A percentile compares a stretch with the other conserved stretches of the same genome.
phyloP scores from a whole-genome alignment of 2,797 vertebrate genomes.

The Alosa sapidissima region DNA sequence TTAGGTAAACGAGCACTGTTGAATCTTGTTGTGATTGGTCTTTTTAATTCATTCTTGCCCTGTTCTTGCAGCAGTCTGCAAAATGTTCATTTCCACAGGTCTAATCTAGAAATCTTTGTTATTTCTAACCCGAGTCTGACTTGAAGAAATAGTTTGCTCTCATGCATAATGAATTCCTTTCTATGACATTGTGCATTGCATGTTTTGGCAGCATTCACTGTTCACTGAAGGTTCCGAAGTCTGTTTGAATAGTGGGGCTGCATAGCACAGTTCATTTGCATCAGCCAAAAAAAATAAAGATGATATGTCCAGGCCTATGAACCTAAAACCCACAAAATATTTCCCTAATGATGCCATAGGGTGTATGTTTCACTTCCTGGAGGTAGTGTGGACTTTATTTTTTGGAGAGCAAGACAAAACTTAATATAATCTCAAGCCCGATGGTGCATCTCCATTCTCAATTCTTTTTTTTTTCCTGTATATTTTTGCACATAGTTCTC shows the following conservation, averaged over 20 bases:
- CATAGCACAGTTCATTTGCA: constrained; percentile 65
- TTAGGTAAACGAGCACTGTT: not conserved
- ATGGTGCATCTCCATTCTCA: not conserved
- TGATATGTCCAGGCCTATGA: constrained; percentile 69
- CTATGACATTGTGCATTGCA: constrained; percentile 65
- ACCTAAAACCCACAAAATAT: constrained; percentile 68
- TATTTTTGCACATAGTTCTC: not conserved
- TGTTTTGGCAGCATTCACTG: constrained; percentile 70
- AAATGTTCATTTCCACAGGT: constrained; percentile 17
- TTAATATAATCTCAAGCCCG: not conserved
- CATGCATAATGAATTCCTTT: constrained; percentile 58
- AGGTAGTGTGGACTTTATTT: not conserved
- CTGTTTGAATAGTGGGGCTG: constrained; percentile 76
- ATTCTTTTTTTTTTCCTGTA: not conserved
- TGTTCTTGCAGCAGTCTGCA: not conserved
- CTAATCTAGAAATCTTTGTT: constrained; percentile 40
- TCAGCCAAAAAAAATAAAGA: constrained; percentile 76
- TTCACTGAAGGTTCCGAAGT: constrained; percentile 69
- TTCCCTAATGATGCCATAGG: constrained; percentile 72
- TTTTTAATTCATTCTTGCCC: not conserved
- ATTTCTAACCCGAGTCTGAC: constrained; percentile 31
- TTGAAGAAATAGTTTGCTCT: constrained; percentile 43
- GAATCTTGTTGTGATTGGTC: not conserved
- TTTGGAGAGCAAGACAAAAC: not conserved
- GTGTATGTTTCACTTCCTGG: constrained; percentile 70